phyloP scores from a whole-genome alignment of 2,797 vertebrate genomes.

The Microcaecilia unicolor region DNA sequence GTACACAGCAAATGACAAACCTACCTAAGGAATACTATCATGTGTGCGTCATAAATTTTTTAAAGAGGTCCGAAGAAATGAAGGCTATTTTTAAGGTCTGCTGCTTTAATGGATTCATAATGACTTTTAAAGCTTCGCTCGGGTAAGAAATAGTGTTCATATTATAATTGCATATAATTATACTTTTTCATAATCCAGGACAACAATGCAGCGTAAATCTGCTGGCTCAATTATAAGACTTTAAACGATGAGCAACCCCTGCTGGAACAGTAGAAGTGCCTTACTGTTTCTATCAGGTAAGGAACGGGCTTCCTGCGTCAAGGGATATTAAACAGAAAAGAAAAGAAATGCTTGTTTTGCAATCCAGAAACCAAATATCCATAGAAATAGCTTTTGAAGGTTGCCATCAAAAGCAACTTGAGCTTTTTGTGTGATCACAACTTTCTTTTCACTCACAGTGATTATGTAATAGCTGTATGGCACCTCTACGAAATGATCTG shows the following conservation, averaged over 20 bases:
- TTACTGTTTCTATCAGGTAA: too few species aligned
- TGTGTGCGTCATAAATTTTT: slow-evolving; percentile 45
- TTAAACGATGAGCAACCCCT: slow-evolving; percentile 58
- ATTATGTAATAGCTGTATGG: too few species aligned
- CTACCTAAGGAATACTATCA: slow-evolving; percentile 30
- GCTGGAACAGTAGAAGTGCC: slow-evolving; percentile 26
- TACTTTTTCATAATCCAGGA: slow-evolving; percentile 63
- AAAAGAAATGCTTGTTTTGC: too few species aligned
- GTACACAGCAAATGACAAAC: background rate
- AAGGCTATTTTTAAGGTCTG: slow-evolving; percentile 67
- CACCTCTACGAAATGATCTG: too few species aligned
- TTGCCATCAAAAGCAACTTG: too few species aligned
- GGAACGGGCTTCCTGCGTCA: too few species aligned
- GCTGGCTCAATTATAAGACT: slow-evolving; percentile 64
- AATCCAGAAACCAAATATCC: too few species aligned
- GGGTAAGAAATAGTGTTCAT: slow-evolving; percentile 66
- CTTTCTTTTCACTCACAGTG: too few species aligned
- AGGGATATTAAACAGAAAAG: too few species aligned
- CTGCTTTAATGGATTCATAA: slow-evolving; percentile 73
- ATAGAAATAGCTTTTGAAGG: too few species aligned
- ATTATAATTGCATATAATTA: slow-evolving; percentile 74
- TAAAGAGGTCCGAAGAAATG: slow-evolving; percentile 56
- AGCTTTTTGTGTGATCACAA: too few species aligned
- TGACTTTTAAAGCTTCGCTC: slow-evolving; percentile 67
- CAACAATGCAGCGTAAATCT: slow-evolving; percentile 55